Evolutionary conservation across 2,797 vertebrate species (phyloP), one percentile per base, ranked within the genome.

Genomic region (Epinephelus awoara): DNA sequence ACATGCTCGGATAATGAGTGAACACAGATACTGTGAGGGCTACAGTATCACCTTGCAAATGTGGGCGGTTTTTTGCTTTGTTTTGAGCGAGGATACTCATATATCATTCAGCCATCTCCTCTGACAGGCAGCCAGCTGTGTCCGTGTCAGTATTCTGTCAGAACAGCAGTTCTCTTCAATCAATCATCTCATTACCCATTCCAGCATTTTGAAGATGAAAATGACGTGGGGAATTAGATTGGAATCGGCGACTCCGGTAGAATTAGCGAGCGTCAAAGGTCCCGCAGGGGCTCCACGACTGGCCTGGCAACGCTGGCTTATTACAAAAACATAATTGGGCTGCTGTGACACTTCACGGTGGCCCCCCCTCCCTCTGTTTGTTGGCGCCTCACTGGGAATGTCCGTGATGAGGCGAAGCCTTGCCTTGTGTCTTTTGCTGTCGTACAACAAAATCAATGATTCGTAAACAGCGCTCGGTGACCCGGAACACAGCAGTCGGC

Each of bases 391-490:
- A 18, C 75, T 34, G 57, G 78, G 80, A 87, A 23, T 27, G 75
- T 52, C 63, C 9, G 46, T 75, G 80, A 88, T 79, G 89, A 88
- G 83, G 69, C 67, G 56, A 84, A 65, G 80, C 81, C 58, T 56
- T 2, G 73, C 69, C 89, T 77, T 67, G 84, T 88, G 82, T 89
- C 82, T 71, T 77, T 64, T 10, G 74, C 79, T 92, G 86, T 90
- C 63, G 79, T 90, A 92, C 89, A 93, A 91, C 81, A 82, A 88
- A 91, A 93, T 92, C 92, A 89, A 92, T 95, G 92, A 88, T 85
- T 90, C 83, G 77, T 90, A 88, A 93, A 92, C 79, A 63, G 75
- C 69, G 51, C 72, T 50, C 65, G 1, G 73, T 91, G 93, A 95
- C 92, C 92, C 87, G 25, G 62, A 88, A 78, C 84, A 2, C 74